Evolutionary conservation across 2,797 vertebrate species (phyloP).

Genomic region (Nyctalus aviator): DNA sequence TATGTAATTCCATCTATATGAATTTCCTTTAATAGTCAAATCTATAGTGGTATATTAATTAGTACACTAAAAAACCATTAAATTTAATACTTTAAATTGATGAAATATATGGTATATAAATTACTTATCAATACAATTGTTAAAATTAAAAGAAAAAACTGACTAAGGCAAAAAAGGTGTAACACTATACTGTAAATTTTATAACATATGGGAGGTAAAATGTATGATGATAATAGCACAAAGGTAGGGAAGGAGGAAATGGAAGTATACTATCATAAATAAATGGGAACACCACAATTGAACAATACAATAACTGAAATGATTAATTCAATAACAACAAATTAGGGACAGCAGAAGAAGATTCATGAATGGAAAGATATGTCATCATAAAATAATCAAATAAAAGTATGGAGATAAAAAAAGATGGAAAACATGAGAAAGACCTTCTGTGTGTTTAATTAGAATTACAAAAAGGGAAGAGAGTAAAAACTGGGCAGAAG

Average conservation of each 20-base stretch:
- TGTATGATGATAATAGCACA: not conserved
- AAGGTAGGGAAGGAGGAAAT: not conserved
- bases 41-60: not conserved
- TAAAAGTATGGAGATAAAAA: not conserved
- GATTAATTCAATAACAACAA: not conserved
- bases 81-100: not conserved
- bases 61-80: not conserved
- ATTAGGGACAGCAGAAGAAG: not conserved
- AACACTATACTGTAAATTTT: not conserved
- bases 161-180: not conserved
- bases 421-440: not conserved
- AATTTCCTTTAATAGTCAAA: not conserved
- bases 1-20: not conserved
- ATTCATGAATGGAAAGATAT: not conserved
- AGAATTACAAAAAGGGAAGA: not conserved
- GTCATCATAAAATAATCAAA: not conserved
- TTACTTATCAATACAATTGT: not conserved
- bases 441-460: not conserved
- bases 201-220: not conserved
- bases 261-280: not conserved
- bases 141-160: slow-evolving; percentile 24
- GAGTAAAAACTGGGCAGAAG: not conserved
- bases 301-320: not conserved
- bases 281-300: not conserved
- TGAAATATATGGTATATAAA: not conserved